These are phyloP conservation scores for Tetranychus truncatus DNA, from an alignment of 2,888 invertebrate genomes.

Conservation along the genomic window DNA sequence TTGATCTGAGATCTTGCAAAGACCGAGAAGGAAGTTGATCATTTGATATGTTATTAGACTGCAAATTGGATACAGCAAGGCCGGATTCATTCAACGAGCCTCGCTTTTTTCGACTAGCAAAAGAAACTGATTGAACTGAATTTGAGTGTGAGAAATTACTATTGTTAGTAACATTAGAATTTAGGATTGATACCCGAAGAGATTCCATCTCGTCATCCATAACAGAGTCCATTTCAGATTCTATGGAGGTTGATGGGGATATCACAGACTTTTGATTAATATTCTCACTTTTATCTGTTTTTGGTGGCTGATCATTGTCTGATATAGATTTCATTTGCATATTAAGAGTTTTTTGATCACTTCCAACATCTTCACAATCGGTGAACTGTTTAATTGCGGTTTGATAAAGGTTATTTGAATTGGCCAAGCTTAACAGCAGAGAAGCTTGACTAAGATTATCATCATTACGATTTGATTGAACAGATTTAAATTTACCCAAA, in stretches of 20 bases:
- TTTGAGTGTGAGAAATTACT: neutral
- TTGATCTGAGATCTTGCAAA: conserved; percentile 17
- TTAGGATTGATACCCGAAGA: neutral
- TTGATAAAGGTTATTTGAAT: neutral
- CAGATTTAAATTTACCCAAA: neutral
- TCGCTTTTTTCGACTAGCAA: neutral
- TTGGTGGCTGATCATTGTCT: neutral
- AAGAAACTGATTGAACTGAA: neutral
- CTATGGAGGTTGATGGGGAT: neutral
- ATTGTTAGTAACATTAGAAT: neutral
- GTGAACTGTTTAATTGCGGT: neutral
- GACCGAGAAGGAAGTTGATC: conserved; percentile 14
- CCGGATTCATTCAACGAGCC: neutral
- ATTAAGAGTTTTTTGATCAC: neutral
- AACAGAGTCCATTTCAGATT: neutral
- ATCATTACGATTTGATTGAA: neutral
- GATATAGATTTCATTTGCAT: neutral
- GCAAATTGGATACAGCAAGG: neutral
- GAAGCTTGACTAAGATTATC: neutral
- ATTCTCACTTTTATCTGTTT: neutral
- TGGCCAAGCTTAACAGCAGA: neutral
- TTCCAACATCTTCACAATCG: neutral
- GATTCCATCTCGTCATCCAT: conserved; percentile 7
- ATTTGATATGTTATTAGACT: neutral
- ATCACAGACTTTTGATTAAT: neutral